These are phyloP conservation scores for Ictidomys tridecemlineatus DNA, from an alignment of 2,113 vertebrate genomes.

Conservation along the genomic window DNA sequence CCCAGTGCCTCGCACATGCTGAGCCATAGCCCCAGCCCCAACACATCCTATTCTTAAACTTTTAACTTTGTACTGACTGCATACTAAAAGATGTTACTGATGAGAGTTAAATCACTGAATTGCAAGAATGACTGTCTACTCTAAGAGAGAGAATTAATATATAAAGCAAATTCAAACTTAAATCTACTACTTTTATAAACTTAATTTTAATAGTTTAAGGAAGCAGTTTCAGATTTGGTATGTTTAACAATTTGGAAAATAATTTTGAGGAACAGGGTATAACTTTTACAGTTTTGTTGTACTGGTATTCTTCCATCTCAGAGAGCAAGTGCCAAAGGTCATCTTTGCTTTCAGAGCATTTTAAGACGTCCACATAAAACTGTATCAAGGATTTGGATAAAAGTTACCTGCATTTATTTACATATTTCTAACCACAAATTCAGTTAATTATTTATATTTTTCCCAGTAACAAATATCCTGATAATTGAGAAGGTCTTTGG, in stretches of 20 bases:
- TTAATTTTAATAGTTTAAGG: slow-evolving; percentile 26
- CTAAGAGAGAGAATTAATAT: neutral
- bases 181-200: neutral
- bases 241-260: slow-evolving; percentile 54
- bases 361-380: slow-evolving; percentile 50
- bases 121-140: neutral
- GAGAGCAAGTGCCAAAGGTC: slow-evolving; percentile 55
- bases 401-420: slow-evolving; percentile 71
- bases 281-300: neutral
- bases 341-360: slow-evolving; percentile 46
- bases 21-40: too few relatives aligned
- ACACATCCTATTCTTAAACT: neutral
- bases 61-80: neutral
- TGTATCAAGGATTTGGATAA: slow-evolving; percentile 5
- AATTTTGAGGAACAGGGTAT: neutral
- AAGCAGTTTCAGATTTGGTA: slow-evolving; percentile 15
- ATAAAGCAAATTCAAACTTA: neutral
- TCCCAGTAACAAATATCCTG: slow-evolving; percentile 67
- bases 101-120: slow-evolving; percentile 1
- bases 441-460: slow-evolving; percentile 66
- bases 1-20: too few relatives aligned
- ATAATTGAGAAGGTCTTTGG: slow-evolving; percentile 66
- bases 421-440: slow-evolving; percentile 61
- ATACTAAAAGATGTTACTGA: neutral
- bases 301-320: neutral